Conservation (phyloP, 2,113 vertebrate species). For the Geothlypis trichas region DNA sequence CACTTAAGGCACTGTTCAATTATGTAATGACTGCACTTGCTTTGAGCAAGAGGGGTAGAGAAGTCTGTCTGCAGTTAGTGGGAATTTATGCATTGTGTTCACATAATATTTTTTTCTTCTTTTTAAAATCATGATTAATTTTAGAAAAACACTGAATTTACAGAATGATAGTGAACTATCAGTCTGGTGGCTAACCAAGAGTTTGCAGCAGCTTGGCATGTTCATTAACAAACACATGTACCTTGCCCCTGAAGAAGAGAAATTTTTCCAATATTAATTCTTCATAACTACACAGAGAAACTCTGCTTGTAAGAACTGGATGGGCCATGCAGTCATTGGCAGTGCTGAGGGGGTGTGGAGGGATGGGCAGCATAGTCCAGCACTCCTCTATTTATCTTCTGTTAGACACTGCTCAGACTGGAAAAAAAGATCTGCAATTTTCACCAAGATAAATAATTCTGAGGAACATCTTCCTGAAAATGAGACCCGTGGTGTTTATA, state of each 20-base stretch:
- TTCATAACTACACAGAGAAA: background rate
- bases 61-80: slow-evolving; percentile 2
- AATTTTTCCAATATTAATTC: background rate
- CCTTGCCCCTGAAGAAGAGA: background rate
- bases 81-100: background rate
- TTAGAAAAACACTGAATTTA: background rate
- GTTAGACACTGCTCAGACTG: background rate
- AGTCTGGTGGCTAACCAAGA: background rate
- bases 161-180: background rate
- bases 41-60: background rate
- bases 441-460: background rate
- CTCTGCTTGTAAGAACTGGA: background rate
- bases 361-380: background rate
- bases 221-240: background rate
- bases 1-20: slow-evolving; percentile 24
- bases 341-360: background rate
- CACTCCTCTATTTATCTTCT: background rate
- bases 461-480: background rate
- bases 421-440: slow-evolving; percentile 18
- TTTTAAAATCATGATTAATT: background rate
- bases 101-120: background rate
- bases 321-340: background rate
- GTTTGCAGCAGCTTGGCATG: background rate
- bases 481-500: background rate
- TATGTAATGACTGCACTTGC: background rate